A percentile compares a stretch with the other conserved stretches of the same genome.
Conservation (phyloP, 2,888 invertebrate species). For the Aspidiotus rigidus region DNA sequence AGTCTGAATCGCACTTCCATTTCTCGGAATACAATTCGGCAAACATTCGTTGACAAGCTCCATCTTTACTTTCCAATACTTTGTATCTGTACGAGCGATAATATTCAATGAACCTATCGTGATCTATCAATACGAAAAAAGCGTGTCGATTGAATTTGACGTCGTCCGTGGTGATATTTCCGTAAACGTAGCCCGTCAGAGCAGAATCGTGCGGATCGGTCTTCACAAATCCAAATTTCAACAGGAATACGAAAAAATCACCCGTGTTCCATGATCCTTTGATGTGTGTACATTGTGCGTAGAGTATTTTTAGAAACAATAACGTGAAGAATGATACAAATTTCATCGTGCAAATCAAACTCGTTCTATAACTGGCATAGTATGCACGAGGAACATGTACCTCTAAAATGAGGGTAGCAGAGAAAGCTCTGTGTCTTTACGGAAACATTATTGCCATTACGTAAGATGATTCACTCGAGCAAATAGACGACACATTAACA, state of each 20-base stretch:
- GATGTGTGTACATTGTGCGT: constrained; percentile 45
- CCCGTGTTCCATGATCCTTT: constrained; percentile 54
- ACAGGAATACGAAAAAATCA: constrained; percentile 81
- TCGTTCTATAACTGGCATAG: too few species aligned
- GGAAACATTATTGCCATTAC: too few species aligned
- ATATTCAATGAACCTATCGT: constrained; percentile 77
- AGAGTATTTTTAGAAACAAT: constrained; percentile 24
- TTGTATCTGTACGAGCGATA: constrained; percentile 50
- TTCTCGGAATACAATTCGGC: constrained; percentile 56
- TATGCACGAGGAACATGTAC: too few species aligned
- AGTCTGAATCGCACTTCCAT: constrained; percentile 74
- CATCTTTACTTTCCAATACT: constrained; percentile 52
- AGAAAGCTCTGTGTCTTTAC: too few species aligned
- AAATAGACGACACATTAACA: too few species aligned
- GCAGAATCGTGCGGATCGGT: constrained; percentile 77
- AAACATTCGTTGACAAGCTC: constrained; percentile 80
- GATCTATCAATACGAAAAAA: constrained; percentile 83
- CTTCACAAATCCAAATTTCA: constrained; percentile 95
- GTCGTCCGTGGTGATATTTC: constrained; percentile 66
- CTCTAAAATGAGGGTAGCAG: too few species aligned
- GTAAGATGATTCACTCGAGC: too few species aligned
- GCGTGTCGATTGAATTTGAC: constrained; percentile 53
- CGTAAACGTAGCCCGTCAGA: constrained; percentile 91
- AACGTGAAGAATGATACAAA: constrained; percentile 11
- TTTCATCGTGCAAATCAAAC: constrained; percentile 4